Base-by-base conservation (phyloP, 2,888 invertebrate genomes). In the Chymomyza amoena region DNA sequence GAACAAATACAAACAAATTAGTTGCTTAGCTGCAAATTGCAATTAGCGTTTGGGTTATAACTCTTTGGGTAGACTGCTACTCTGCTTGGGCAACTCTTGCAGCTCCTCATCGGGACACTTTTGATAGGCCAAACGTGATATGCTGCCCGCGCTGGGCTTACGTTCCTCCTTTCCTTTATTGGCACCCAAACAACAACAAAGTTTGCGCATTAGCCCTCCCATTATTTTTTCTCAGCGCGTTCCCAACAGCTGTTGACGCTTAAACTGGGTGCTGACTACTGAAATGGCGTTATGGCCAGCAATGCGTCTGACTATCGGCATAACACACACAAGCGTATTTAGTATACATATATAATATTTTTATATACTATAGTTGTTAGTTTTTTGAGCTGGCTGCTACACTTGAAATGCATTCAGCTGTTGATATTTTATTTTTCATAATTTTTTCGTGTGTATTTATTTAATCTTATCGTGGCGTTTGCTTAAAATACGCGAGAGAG, bases 181-280 rank as follows among this genome's bases (percentile, higher is more conserved):
- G 60, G 63, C 61, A 61, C 70, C 66, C 39, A 88, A 77, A 71
- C 90, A 90, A 69, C 89, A 89, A 71, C 90, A 89, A 69, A 90
- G 80, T 36, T 68, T 76, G 66, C 87, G 73, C 77, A 80, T 78
- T 36, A 88, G 73, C 64, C 90, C 75, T 18, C 76, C 83, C 90
- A 90, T 84, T 52, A 66, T 51, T 7, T 32, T 32, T 1, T 1
- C 20, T 15, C 18, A 13, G 32, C 60, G 61, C 51, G 45, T 20
- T 45, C 50, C 54, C 56, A 66, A 62, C 68, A 76, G 76, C 72
- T 73, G 68, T 25, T 36, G 39, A 7, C 61, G 50, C 15, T 50
- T 28, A 45, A 45, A 13, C 39, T 45, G 39, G 39, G 39, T 13
- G 39, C 28, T 25, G 59, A n/a, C 59, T 59, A 39, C 39, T 36